Conservation (phyloP, 2,888 invertebrate species). For the Megamerina dolium region DNA sequence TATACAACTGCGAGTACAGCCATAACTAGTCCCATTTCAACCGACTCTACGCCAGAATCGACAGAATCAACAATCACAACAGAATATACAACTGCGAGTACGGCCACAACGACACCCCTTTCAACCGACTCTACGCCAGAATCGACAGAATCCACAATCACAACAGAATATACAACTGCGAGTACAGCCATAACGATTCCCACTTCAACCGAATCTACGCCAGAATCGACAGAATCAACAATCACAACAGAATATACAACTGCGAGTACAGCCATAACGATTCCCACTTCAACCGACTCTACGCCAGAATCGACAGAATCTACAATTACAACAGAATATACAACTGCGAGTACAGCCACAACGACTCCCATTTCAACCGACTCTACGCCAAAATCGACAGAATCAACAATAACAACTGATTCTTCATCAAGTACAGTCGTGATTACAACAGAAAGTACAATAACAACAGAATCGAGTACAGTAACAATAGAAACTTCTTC, state of each 20-base stretch:
- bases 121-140: neutral
- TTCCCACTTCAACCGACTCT: neutral
- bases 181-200: neutral
- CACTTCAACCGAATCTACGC: neutral
- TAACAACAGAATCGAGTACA: neutral
- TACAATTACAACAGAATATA: neutral
- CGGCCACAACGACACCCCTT: neutral
- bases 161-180: neutral
- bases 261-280: neutral
- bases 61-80: neutral
- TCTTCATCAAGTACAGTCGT: neutral
- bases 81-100: neutral
- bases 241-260: slow-evolving; percentile 9
- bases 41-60: neutral
- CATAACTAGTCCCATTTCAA: neutral
- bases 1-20: neutral
- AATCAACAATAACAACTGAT: neutral
- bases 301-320: neutral
- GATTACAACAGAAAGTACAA: neutral
- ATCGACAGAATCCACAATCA: neutral
- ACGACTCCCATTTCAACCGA: too few relatives aligned
- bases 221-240: neutral
- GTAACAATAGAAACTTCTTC: neutral
- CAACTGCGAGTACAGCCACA: neutral
- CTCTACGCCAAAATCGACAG: too few relatives aligned